These are phyloP conservation scores for Mus musculus DNA, from an alignment of 2,113 vertebrate genomes.

Conservation along the genomic window GRCm39 chr10:99931501-99932000, in stretches of 20 bases:
- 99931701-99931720: background rate
- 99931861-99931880: slow-evolving; percentile 77
- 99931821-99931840: background rate
- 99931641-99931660: background rate
- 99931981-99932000: slow-evolving; percentile 86
- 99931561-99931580: background rate
- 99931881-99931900: slow-evolving; percentile 90
- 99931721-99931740: background rate
- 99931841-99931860: slow-evolving; percentile 45
- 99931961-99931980: slow-evolving; percentile 88
- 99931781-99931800: background rate
- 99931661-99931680: background rate
- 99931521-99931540: background rate
- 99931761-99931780: background rate
- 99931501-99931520: background rate
- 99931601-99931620: background rate
- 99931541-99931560: background rate
- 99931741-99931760: background rate
- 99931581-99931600: background rate
- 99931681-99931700: background rate
- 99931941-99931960: slow-evolving; percentile 90
- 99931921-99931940: slow-evolving; percentile 90
- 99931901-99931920: slow-evolving; percentile 91
- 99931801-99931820: slow-evolving; percentile 9
- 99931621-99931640: background rate